These are phyloP conservation scores for Conger conger DNA, from an alignment of 2,113 vertebrate genomes.

Conservation along the genomic window DNA sequence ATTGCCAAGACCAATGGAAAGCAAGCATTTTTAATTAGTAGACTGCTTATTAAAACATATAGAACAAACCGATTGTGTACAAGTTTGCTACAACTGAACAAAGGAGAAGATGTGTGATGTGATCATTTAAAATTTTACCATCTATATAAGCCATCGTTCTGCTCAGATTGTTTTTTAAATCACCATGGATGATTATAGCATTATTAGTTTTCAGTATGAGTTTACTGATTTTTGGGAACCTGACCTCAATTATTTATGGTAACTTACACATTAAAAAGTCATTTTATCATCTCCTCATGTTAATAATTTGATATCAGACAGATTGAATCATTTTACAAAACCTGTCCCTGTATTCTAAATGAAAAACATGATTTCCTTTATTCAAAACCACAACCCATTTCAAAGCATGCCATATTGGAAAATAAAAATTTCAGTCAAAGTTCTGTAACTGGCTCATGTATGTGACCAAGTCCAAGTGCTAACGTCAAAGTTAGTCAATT, in stretches of 20 bases:
- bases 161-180: not conserved
- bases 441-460: not conserved
- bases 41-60: not conserved
- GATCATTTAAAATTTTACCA: not conserved
- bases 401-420: not conserved
- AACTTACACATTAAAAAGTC: not conserved
- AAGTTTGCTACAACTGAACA: not conserved
- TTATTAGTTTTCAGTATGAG: not conserved
- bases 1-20: not conserved
- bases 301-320: not conserved
- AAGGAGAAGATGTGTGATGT: no score
- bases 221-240: not conserved
- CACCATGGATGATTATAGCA: not conserved
- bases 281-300: not conserved
- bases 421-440: not conserved
- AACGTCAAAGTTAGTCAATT: conserved; percentile 39
- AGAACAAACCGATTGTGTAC: not conserved
- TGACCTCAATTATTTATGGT: not conserved
- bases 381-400: not conserved
- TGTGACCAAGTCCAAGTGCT: conserved; percentile 19
- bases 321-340: not conserved
- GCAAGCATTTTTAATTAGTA: not conserved
- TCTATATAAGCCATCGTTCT: not conserved
- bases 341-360: not conserved
- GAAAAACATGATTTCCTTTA: not conserved